These are phyloP conservation scores for Napeogenes inachia DNA, from an alignment of 2,888 invertebrate genomes.

Conservation along the genomic window DNA sequence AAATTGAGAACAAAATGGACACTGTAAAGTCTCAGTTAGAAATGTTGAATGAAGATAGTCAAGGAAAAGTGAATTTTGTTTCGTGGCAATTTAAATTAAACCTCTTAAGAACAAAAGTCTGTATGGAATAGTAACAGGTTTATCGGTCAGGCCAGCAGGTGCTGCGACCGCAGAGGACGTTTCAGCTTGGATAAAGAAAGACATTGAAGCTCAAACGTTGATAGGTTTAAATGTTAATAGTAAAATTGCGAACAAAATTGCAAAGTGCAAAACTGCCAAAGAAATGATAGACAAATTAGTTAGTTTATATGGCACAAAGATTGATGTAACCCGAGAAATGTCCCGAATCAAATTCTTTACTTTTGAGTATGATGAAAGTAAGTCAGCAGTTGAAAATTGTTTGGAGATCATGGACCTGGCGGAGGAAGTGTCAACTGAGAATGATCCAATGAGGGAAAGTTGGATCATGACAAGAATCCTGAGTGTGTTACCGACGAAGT, in stretches of 20 bases:
- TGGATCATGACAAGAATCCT: constrained; percentile 9
- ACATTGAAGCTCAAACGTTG: constrained; percentile 4
- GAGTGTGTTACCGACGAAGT: not conserved
- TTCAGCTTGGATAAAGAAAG: constrained; percentile 9
- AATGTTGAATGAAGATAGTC: constrained; percentile 3
- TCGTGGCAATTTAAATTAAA: constrained; percentile 8
- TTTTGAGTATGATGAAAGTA: constrained; percentile 5
- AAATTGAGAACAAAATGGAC: constrained; percentile 6
- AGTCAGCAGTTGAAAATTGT: constrained; percentile 7
- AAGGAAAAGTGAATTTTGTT: constrained; percentile 5
- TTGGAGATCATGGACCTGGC: not conserved
- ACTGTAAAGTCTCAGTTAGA: constrained; percentile 7
- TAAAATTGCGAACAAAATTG: constrained; percentile 9
- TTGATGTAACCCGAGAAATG: constrained; percentile 1
- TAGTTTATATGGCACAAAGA: constrained; percentile 9
- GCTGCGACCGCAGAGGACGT: not conserved
- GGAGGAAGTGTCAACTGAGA: constrained; percentile 4
- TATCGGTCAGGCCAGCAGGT: not conserved
- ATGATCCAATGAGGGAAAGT: constrained; percentile 5
- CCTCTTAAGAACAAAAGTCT: constrained; percentile 1
- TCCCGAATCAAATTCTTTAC: constrained; percentile 7
- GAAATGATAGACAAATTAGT: constrained; percentile 4
- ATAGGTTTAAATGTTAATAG: constrained; percentile 7
- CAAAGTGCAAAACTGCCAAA: constrained; percentile 8
- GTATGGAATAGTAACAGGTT: constrained; percentile 2